Percentiles rank a stretch among this genome's conserved stretches.
These are phyloP conservation scores for Aegithalos caudatus DNA, from an alignment of 2,113 vertebrate species.

Conservation along the genomic window DNA sequence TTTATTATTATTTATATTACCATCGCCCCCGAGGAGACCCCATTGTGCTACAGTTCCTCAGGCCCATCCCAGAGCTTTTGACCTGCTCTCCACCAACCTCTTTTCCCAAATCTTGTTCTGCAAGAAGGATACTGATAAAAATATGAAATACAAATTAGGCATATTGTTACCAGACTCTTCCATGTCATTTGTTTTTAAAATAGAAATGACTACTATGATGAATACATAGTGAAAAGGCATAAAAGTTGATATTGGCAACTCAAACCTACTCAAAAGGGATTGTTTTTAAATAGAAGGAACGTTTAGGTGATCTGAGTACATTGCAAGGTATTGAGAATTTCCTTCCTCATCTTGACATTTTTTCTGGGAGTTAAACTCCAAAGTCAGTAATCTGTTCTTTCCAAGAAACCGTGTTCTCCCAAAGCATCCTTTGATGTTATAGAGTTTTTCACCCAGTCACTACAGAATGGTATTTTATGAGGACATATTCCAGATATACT, in stretches of 20 bases:
- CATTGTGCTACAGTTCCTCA: background rate
- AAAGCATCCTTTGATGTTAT: background rate
- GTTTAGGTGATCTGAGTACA: background rate
- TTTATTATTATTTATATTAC: slow-evolving; percentile 4
- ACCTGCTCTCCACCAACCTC: background rate
- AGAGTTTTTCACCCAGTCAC: background rate
- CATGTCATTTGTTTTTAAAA: background rate
- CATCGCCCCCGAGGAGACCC: background rate
- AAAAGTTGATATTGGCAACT: background rate
- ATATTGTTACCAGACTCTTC: background rate
- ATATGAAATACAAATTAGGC: background rate
- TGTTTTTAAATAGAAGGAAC: background rate
- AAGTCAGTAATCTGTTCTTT: background rate
- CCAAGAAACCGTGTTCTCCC: background rate
- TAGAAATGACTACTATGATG: background rate
- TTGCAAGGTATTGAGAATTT: background rate
- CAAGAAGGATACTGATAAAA: background rate
- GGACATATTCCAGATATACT: background rate
- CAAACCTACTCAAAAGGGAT: background rate
- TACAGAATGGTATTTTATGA: background rate
- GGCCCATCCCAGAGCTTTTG: background rate
- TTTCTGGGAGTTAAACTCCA: background rate
- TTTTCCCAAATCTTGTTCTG: background rate
- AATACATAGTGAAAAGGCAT: background rate
- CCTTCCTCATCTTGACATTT: background rate